These are phyloP conservation scores for Drymonia ruficornis DNA, from an alignment of 2,888 invertebrate genomes.

Conservation along the genomic window DNA sequence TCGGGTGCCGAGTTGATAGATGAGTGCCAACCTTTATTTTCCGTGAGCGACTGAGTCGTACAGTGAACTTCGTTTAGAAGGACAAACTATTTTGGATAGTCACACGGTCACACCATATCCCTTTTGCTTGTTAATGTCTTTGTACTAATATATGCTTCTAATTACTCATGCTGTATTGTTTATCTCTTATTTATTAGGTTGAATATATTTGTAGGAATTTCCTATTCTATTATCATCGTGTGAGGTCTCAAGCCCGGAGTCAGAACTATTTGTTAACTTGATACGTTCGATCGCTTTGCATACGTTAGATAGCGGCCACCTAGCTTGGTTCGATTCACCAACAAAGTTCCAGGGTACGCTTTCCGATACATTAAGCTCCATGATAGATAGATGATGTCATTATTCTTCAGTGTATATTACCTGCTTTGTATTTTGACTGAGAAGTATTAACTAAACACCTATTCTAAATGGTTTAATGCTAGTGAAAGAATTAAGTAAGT, in stretches of 20 bases:
- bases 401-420: neutral
- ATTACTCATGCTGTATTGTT: neutral
- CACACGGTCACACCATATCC: too few relatives aligned
- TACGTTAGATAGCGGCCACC: conserved; percentile 51
- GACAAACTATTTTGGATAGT: too few relatives aligned
- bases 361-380: neutral
- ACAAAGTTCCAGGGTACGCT: neutral
- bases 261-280: conserved; percentile 47
- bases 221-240: neutral
- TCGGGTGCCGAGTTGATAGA: too few relatives aligned
- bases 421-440: too few relatives aligned
- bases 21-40: too few relatives aligned
- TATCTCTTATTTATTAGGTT: neutral
- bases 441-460: too few relatives aligned
- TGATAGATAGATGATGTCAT: neutral
- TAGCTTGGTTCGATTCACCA: neutral
- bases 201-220: neutral
- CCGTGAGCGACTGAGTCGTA: too few relatives aligned
- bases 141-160: neutral
- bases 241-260: conserved; percentile 3
- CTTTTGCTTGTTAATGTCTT: too few relatives aligned
- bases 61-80: too few relatives aligned
- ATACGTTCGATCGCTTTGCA: conserved; percentile 53
- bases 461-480: too few relatives aligned
- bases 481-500: too few relatives aligned